Percentiles rank a stretch among this genome's conserved stretches.
These are phyloP conservation scores for Lagria hirta DNA, from an alignment of 2,888 invertebrate species.

Conservation along the genomic window DNA sequence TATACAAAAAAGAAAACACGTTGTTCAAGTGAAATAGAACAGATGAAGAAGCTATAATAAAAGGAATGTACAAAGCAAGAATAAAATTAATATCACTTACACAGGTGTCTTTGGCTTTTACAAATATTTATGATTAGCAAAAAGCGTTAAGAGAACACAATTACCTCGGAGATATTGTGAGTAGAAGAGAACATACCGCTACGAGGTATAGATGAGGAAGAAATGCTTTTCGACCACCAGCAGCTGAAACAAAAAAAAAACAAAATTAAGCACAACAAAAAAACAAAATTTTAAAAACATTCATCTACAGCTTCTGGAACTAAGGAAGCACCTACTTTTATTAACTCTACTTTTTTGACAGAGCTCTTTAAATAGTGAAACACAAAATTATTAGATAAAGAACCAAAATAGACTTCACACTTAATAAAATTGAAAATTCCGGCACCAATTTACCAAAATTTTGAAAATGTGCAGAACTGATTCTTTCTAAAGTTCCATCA, in stretches of 20 bases:
- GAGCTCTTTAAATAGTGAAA: too few species aligned
- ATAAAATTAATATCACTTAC: slow-evolving; percentile 34
- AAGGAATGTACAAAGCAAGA: slow-evolving; percentile 44
- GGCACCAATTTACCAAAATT: too few species aligned
- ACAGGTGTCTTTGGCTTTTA: slow-evolving; percentile 44
- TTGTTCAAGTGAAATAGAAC: slow-evolving; percentile 26
- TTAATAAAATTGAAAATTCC: too few species aligned
- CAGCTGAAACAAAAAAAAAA: slow-evolving; percentile 45
- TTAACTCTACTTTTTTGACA: too few species aligned
- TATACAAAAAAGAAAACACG: slow-evolving; percentile 25
- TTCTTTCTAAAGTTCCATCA: too few species aligned
- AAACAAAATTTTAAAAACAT: too few species aligned
- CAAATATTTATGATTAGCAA: slow-evolving; percentile 25
- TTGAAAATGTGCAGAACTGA: too few species aligned
- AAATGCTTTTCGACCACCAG: slow-evolving; percentile 47
- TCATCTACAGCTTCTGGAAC: too few species aligned
- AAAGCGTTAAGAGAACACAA: slow-evolving; percentile 34
- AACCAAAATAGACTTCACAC: too few species aligned
- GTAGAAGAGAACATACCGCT: slow-evolving; percentile 42
- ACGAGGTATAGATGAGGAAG: slow-evolving; percentile 43
- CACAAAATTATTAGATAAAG: too few species aligned
- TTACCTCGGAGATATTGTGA: slow-evolving; percentile 46
- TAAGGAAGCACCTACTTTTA: too few species aligned
- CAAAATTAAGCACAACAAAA: background rate
- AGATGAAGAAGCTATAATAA: slow-evolving; percentile 23